Percentiles rank a stretch among this genome's conserved stretches.
Evolutionary conservation across 23 tunicate species (phyloP).

Genomic region (Pegea sp.): DNA sequence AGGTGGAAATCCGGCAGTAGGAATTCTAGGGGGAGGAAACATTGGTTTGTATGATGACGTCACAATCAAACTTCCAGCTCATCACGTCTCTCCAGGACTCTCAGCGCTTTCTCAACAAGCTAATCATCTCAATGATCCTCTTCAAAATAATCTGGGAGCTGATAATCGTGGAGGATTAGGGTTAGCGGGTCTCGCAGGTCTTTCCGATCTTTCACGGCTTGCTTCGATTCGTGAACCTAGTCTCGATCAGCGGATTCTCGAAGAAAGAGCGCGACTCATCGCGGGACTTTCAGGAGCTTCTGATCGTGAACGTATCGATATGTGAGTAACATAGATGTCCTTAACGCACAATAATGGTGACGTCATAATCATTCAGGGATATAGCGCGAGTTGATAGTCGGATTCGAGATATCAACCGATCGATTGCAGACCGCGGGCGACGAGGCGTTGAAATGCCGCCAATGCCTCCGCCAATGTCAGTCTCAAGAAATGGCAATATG

Average conservation of each 20-base stretch:
- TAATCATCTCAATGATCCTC: slow-evolving; percentile 11
- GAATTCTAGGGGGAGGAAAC: neutral
- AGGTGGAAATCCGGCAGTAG: neutral
- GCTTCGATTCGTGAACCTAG: neutral
- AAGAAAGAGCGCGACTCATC: slow-evolving; percentile 10
- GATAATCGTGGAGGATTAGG: too few relatives aligned
- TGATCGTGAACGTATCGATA: slow-evolving; percentile 57
- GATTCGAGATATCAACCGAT: slow-evolving; percentile 44
- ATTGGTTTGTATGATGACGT: neutral
- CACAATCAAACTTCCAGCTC: neutral
- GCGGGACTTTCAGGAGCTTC: too few relatives aligned
- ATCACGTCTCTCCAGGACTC: slow-evolving; percentile 23
- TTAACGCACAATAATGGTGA: neutral
- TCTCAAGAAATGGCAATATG: too few relatives aligned
- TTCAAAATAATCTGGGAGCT: slow-evolving; percentile 7
- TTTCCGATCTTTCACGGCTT: slow-evolving; percentile 9
- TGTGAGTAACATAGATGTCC: slow-evolving; percentile 9
- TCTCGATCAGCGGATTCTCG: slow-evolving; percentile 12
- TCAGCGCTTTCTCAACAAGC: slow-evolving; percentile 21
- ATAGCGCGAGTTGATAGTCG: slow-evolving; percentile 48
- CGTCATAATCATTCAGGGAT: slow-evolving; percentile 22
- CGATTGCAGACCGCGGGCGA: slow-evolving; percentile 22
- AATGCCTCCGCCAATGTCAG: slow-evolving; percentile 27
- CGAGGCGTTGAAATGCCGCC: slow-evolving; percentile 7
- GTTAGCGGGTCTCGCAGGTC: slow-evolving; percentile 1